These are phyloP conservation scores for Drosophila mulleri DNA, from an alignment of 2,888 invertebrate genomes.

Conservation along the genomic window DNA sequence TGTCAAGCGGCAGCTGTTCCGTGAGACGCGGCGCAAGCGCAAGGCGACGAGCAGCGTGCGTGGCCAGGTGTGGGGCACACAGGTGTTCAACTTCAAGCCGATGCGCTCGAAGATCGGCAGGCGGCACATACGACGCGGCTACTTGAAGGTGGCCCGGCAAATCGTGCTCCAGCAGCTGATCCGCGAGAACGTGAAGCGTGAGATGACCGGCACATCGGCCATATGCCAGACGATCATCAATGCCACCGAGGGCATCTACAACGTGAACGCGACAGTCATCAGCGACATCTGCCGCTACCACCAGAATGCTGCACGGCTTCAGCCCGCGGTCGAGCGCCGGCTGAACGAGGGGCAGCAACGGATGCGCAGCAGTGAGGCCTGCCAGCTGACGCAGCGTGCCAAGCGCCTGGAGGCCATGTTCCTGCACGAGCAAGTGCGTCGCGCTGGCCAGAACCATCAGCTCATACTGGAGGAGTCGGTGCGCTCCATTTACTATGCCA, in stretches of 20 bases:
- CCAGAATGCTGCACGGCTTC: constrained; percentile 48
- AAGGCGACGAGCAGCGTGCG: constrained; percentile 43
- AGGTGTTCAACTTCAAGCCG: constrained; percentile 49
- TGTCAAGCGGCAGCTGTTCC: constrained; percentile 75
- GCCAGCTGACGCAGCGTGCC: constrained; percentile 66
- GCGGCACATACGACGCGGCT: constrained; percentile 56
- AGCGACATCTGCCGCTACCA: constrained; percentile 66
- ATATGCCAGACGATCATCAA: constrained; percentile 29
- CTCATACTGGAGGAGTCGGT: constrained; percentile 70
- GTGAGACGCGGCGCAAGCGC: constrained; percentile 45
- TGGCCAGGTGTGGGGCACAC: constrained; percentile 45
- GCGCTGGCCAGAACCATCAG: constrained; percentile 54
- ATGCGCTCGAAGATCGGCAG: constrained; percentile 56
- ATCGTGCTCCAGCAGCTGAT: constrained; percentile 45
- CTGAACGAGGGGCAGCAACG: constrained; percentile 26
- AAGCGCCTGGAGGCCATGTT: constrained; percentile 68
- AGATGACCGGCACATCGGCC: constrained; percentile 35
- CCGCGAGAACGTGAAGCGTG: constrained; percentile 44
- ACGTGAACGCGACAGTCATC: constrained; percentile 50
- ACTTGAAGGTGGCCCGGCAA: constrained; percentile 46
- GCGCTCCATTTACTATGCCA: constrained; percentile 74
- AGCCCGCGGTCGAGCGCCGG: constrained; percentile 43
- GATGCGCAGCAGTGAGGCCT: constrained; percentile 55
- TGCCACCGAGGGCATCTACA: constrained; percentile 50
- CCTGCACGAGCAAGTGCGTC: constrained; percentile 65